A percentile compares a stretch with the other conserved stretches of the same genome.
Conservation (phyloP, 2,113 vertebrate genomes). For the Pitta sordida region DNA sequence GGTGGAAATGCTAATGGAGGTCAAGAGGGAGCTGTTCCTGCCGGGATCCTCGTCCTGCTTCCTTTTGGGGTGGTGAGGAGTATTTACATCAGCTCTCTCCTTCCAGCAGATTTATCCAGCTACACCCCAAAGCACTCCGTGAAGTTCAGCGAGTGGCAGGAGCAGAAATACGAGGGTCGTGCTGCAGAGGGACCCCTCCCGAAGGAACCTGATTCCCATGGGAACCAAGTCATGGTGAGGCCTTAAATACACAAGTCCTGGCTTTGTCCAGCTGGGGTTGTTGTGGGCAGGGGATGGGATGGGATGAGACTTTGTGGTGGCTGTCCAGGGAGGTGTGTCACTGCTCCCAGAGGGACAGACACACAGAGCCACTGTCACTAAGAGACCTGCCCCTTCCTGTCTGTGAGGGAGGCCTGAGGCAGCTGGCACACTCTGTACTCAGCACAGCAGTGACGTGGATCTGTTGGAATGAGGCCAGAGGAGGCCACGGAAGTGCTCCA, state of each 20-base stretch:
- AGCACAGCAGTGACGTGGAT: neutral
- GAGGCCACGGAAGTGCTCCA: neutral
- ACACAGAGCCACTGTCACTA: neutral
- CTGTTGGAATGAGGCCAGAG: neutral
- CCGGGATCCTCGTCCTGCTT: neutral
- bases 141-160: conserved; percentile 89
- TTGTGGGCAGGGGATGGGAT: neutral
- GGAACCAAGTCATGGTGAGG: conserved; percentile 86
- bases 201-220: conserved; percentile 32
- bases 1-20: neutral
- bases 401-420: neutral
- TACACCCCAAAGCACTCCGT: conserved; percentile 90
- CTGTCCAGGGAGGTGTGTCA: neutral
- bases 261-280: neutral
- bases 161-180: conserved; percentile 77
- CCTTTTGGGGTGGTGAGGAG: neutral
- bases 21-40: neutral
- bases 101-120: conserved; percentile 84
- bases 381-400: neutral
- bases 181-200: conserved; percentile 21
- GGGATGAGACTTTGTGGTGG: neutral
- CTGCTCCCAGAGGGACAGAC: neutral
- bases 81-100: neutral
- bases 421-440: neutral
- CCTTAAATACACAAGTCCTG: neutral